A percentile compares a stretch with the other conserved stretches of the same genome.
These are phyloP conservation scores for Candoia aspera DNA, from an alignment of 2,113 vertebrate species.

Conservation along the genomic window DNA sequence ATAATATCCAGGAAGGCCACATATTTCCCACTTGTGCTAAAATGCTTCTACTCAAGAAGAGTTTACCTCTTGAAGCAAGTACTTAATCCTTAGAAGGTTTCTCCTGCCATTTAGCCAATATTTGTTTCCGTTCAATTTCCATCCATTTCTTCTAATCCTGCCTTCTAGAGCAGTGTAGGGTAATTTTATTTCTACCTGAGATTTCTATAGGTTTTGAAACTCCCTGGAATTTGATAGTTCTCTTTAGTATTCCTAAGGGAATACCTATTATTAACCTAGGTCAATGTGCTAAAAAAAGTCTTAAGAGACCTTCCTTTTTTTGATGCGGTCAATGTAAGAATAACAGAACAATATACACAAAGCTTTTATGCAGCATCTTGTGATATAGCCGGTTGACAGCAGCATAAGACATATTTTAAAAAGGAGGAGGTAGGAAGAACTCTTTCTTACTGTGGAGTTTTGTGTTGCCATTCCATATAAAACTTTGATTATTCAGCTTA, in stretches of 20 bases:
- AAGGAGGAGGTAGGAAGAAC: conserved; percentile 1
- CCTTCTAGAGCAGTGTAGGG: background rate
- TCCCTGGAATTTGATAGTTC: background rate
- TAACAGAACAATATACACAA: conserved; percentile 26
- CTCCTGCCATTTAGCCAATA: background rate
- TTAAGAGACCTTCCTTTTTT: background rate
- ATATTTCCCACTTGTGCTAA: background rate
- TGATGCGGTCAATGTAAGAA: background rate
- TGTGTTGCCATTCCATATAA: conserved; percentile 39
- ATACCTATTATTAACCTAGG: background rate
- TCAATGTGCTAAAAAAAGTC: background rate
- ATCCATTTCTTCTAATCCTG: background rate
- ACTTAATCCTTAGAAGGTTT: background rate
- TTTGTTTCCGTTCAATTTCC: background rate
- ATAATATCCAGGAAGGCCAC: background rate
- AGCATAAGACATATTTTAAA: conserved; percentile 29
- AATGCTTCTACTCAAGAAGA: background rate
- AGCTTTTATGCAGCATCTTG: conserved; percentile 13
- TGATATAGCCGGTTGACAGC: conserved; percentile 27
- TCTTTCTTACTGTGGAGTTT: conserved; percentile 44
- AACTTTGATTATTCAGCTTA: conserved; percentile 42
- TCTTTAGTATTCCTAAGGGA: conserved; percentile 1
- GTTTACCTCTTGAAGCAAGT: background rate
- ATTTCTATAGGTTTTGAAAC: background rate
- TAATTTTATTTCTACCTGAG: background rate